Base-by-base conservation (phyloP, 2,113 vertebrate species). In the Thamnophis sirtalis region DNA sequence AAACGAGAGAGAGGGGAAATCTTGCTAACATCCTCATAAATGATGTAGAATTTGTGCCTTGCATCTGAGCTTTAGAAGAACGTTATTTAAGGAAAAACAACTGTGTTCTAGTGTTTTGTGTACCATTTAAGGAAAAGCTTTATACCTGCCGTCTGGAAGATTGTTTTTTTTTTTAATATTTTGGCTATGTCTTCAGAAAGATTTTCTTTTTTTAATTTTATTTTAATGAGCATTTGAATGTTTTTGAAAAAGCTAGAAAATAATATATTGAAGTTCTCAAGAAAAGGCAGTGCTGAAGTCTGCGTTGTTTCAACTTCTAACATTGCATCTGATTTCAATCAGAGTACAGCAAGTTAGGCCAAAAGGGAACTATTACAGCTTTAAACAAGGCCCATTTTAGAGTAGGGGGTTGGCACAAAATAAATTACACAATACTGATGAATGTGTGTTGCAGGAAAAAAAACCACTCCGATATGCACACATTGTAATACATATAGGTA, bases 81-180 rank as follows among this genome's bases (percentile, higher is more conserved):
- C 93, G 96, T 96, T 95, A 95, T 96, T 96, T 96, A 90, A 96
- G 89, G 85, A 90, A 92, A 6, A 10, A 28, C 87, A 95, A 94
- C 93, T 85, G 95, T 96, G 96, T 96, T 43, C 95, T 97, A 96
- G 96, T 96, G 96, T 97, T 97, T 97, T 96, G 95, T 93, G 93
- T 94, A 96, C 96, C 97, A 96, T 95, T 96, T 94, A 94, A 96
- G 96, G 96, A 97, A 96, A 97, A 97, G 97, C 97, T 97, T 97
- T 97, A 95, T 94, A 94, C 95, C 97, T 94, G 96, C 97, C 97
- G 97, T 97, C 97, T 97, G 97, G 96, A 97, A 96, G 94, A 94
- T 96, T 95, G 92, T 96, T 96, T 95, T 92, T 84, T 84, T 26
- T 33, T 87, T 26, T 2, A 43, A 90, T 68, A 63, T 90, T 93